Base-by-base conservation (phyloP, 2,797 vertebrate species). In the Ctenopoma multispine region DNA sequence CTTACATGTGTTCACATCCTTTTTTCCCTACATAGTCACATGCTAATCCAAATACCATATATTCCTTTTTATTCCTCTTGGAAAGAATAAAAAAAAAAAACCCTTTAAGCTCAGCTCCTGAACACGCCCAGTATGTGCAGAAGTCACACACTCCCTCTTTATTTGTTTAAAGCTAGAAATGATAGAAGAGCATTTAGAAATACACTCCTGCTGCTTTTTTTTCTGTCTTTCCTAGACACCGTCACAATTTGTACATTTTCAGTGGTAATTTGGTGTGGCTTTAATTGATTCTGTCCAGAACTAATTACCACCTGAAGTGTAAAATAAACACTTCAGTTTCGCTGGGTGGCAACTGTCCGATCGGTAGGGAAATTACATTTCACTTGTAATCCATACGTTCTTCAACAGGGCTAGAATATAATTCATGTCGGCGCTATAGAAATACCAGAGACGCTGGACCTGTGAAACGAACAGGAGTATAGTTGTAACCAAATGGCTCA, bases 401-500 rank as follows among this genome's bases (percentile, higher is more conserved):
- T 87, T 84, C 69, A 79, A 81, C 73, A 47, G 64, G 54, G 72
- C 69, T 63, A 60, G 79, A 79, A 75, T 82, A 83, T 94, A 91
- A 94, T 85, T 93, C 90, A 92, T 90, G 89, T 91, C 69, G 84
- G 78, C 80, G 73, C 82, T 73, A 79, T 77, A 81, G 89, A 86
- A 90, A 81, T 50, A 84, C 50, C 80, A 82, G 84, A 86, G 83
- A 86, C 61, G 60, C 84, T 77, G 80, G 82, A 76, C 62, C 85
- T 67, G 71, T 78, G 76, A 82, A 86, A 81, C 70, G 79, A 93
- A 91, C 89, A 92, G 91, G 88, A 92, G 91, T 89, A 82, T 82
- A 88, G 83, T 87, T 91, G 89, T 92, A 92, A 91, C 91, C 89
- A 85, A 93, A 94, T 90, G 87, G 88, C 91, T 90, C 92, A 91